Base-by-base conservation (phyloP, 2,113 vertebrate genomes). In the Corythornis madagascariensis region DNA sequence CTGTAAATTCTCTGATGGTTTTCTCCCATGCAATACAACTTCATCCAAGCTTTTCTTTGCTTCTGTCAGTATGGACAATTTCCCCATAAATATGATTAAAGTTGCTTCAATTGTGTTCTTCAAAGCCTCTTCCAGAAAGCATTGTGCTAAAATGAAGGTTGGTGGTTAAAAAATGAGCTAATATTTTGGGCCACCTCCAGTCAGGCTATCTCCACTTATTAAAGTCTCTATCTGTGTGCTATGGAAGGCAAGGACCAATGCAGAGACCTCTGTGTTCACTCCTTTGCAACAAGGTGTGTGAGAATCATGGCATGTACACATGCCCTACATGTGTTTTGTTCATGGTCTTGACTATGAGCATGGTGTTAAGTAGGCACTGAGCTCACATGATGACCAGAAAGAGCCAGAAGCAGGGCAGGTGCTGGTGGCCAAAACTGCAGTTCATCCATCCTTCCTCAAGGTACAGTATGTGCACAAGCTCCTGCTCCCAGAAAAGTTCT, bases 241-340 rank as follows among this genome's bases (percentile, higher is more conserved):
- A 47, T 4, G 3, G 28, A 15, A 11, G 5, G 10, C 8, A 73
- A 83, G 55, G 33, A 15, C 4, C 29, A 69, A 40, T 26, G 15
- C 26, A 53, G 28, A 78, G n/a, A 53, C 26, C 6, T 47, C n/a
- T 15, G 24, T 50, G 26, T 20, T 31, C 12, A 2, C 0, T 0
- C 5, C 78, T 56, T 16, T 67, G 57, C 38, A 52, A 2, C 6
- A 56, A 28, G 10, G 7, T 40, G 11, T 1, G 28, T 47, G 66
- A 60, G 28, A 47, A 79, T 5, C 18, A 26, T 4, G 21, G 13
- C 5, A 8, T 2, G 5, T 47, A 14, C 7, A 22, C 40, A 43
- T 22, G 11, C 2, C 17, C 6, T 48, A 38, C 13, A 2, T 0
- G 0, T 6, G 1, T 47, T 77, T n/a, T 77, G 15, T 52, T 83